Conservation (phyloP, 2,797 vertebrate genomes). For the Carapus acus region DNA sequence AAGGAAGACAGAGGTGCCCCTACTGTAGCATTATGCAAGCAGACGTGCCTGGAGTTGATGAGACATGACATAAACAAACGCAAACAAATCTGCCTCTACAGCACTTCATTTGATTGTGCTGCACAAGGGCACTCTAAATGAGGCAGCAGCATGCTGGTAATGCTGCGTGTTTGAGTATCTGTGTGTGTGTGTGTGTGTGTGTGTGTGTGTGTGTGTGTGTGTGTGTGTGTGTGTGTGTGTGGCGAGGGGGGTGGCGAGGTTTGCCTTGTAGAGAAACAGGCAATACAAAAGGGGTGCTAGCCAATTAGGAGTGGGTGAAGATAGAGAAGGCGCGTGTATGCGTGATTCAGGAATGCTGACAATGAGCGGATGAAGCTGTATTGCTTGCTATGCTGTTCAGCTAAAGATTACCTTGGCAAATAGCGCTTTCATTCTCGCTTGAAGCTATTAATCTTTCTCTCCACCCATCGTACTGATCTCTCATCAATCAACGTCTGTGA, state of each 20-base stretch:
- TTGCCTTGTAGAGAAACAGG: too few relatives aligned
- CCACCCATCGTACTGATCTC: slow-evolving; percentile 19
- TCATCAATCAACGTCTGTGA: slow-evolving; percentile 32
- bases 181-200: background rate
- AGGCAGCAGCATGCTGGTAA: slow-evolving; percentile 7
- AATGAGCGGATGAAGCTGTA: slow-evolving; percentile 40
- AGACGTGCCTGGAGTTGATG: slow-evolving; percentile 44
- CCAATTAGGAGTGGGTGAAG: slow-evolving; percentile 39
- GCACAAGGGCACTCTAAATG: slow-evolving; percentile 41
- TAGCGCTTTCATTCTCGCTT: slow-evolving; percentile 9
- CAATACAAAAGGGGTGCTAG: slow-evolving; percentile 41
- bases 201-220: background rate
- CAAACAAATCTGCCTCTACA: slow-evolving; percentile 10
- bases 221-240: too few relatives aligned
- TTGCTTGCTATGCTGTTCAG: slow-evolving; percentile 36
- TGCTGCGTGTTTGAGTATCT: background rate
- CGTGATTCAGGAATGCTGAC: slow-evolving; percentile 41
- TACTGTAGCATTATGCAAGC: slow-evolving; percentile 59
- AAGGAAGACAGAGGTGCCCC: slow-evolving; percentile 42
- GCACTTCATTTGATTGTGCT: slow-evolving; percentile 39
- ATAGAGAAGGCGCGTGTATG: too few relatives aligned
- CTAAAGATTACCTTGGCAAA: slow-evolving; percentile 32
- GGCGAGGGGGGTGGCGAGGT: too few relatives aligned
- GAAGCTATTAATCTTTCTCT: slow-evolving; percentile 35
- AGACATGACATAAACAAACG: slow-evolving; percentile 25